Base-by-base conservation (phyloP, 2,888 invertebrate species). In the Heliconius aoede region DNA sequence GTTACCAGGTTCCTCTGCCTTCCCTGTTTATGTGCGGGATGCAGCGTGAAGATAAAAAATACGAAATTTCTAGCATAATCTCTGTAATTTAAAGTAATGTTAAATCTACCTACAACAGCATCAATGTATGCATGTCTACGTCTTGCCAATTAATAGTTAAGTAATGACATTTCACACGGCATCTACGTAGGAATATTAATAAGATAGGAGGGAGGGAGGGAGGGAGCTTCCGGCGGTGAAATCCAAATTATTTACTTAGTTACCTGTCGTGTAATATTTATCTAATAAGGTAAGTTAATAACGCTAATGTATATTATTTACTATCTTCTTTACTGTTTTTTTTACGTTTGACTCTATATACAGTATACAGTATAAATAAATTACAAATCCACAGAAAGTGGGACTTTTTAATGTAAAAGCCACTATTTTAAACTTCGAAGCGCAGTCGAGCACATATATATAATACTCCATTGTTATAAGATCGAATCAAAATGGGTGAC, bases 151-250 rank as follows among this genome's bases (percentile, higher is more conserved):
- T 77, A 74, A 60, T 72, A 67, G 71, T 65, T 74, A 65, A 77
- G 72, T 77, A 72, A 72, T 72, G 36, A 55, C 62, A 36, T 72
- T 72, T 71, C 71, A 71, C 72, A 26, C 72, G 72, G 67, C 71
- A 61, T 72, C 71, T 74, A 40, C 36, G 58, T 69, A 80, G 72
- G 84, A 84, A 84, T 84, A 84, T 84, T 84, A 85, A 83, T 82
- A 83, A 83, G 81, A n/a, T n/a, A n/a, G 73, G 80, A 80, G 80
- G 81, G 80, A 81, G 82, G n/a, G n/a, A n/a, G 81, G 73, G 80
- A 80, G 80, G 81, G 80, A 81, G 82, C 82, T 82, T 55, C 83
- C 80, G 80, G 80, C 83, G 51, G 80, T 73, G 4, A 55, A 28
- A n/a, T 67, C 46, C 30, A 36, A 73, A 40, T 24, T 71, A 58